A percentile compares a stretch with the other conserved stretches of the same genome.
Conservation (phyloP, 2,888 invertebrate genomes). For the Diogma glabrata region DNA sequence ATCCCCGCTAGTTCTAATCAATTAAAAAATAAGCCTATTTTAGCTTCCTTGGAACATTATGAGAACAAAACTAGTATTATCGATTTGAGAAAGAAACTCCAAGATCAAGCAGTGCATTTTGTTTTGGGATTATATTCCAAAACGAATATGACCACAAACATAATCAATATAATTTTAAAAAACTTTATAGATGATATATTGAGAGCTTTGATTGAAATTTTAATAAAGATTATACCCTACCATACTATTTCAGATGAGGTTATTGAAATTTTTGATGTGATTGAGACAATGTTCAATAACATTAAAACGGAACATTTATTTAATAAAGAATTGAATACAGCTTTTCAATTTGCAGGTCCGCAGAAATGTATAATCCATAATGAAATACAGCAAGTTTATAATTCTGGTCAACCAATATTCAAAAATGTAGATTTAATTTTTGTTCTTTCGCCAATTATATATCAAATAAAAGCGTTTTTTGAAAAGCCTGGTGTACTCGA, state of each 20-base stretch:
- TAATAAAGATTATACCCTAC: background rate
- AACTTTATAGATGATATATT: background rate
- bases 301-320: background rate
- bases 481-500: background rate
- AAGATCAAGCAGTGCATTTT: background rate
- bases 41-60: no score
- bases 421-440: background rate
- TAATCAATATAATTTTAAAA: background rate
- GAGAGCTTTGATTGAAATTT: background rate
- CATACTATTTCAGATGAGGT: background rate
- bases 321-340: background rate
- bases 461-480: background rate
- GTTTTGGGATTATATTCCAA: background rate
- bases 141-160: background rate
- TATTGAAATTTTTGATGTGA: background rate
- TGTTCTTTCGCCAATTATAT: background rate
- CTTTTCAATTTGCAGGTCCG: background rate
- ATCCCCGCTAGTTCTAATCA: no score
- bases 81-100: background rate
- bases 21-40: no score
- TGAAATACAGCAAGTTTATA: background rate
- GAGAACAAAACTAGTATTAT: background rate
- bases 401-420: background rate
- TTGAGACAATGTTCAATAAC: background rate
- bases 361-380: background rate